Conservation (phyloP, 2,113 vertebrate genomes). For the Bambusicola thoracicus region DNA sequence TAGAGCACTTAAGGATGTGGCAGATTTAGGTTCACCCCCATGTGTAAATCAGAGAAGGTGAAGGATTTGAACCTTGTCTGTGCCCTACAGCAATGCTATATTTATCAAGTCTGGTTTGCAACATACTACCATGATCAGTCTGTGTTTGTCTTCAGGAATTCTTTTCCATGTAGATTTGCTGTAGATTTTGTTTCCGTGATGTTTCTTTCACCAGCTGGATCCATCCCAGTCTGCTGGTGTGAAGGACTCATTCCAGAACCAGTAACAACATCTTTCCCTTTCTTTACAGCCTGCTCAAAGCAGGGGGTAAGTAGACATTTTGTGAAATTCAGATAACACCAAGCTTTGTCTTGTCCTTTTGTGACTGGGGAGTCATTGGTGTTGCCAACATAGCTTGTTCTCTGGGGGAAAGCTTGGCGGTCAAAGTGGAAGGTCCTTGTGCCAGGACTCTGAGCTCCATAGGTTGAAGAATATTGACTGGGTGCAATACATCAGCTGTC, state of each 20-base stretch:
- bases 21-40: background rate
- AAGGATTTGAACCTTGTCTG: background rate
- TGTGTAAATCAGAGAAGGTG: background rate
- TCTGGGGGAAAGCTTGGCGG: background rate
- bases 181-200: background rate
- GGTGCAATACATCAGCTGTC: background rate
- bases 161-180: background rate
- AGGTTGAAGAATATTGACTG: background rate
- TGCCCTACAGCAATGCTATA: background rate
- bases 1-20: background rate
- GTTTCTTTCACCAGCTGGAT: background rate
- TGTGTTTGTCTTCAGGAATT: background rate
- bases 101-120: background rate
- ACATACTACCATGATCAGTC: background rate
- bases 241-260: background rate
- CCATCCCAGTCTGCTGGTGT: background rate
- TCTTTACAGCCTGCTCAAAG: background rate
- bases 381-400: background rate
- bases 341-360: background rate
- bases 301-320: accelerated
- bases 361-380: background rate
- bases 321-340: background rate
- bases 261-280: background rate
- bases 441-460: background rate
- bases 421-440: background rate